These are phyloP conservation scores for Epinotia bilunana DNA, from an alignment of 2,888 invertebrate genomes.

Conservation along the genomic window DNA sequence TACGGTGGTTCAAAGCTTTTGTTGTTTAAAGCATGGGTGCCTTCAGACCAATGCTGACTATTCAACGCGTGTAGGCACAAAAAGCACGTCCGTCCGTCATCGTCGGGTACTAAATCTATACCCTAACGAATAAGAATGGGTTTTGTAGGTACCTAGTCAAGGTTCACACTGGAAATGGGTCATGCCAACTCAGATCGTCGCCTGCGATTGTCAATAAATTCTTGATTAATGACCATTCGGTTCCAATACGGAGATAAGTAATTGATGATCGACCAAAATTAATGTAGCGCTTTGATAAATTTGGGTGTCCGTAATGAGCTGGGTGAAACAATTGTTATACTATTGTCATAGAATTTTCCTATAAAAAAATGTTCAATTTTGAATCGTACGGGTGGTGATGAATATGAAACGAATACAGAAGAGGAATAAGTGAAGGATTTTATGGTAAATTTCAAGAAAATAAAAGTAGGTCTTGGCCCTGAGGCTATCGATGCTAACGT, in stretches of 20 bases:
- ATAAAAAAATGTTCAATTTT: neutral
- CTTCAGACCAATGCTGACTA: neutral
- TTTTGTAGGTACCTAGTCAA: conserved; percentile 1
- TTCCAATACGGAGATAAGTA: conserved; percentile 25
- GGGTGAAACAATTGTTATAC: neutral
- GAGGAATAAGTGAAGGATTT: neutral
- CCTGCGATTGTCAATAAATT: conserved; percentile 23
- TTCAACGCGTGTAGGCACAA: neutral
- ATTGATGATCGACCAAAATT: conserved; percentile 25
- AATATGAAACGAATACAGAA: neutral
- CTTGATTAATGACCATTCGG: conserved; percentile 32
- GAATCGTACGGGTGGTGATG: neutral
- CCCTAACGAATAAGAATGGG: neutral
- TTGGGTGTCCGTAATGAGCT: conserved; percentile 1
- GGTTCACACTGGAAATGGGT: conserved; percentile 22
- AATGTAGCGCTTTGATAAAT: conserved; percentile 30
- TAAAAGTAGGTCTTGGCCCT: neutral
- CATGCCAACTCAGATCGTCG: conserved; percentile 6
- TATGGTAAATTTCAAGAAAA: neutral
- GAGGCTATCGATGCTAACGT: neutral
- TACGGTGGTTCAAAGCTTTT: no score
- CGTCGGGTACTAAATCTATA: no score
- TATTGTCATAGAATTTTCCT: neutral
- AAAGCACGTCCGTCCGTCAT: no score
- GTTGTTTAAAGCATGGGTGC: neutral